Conservation (phyloP, 2,888 invertebrate genomes). For the Crepidodera aurea region DNA sequence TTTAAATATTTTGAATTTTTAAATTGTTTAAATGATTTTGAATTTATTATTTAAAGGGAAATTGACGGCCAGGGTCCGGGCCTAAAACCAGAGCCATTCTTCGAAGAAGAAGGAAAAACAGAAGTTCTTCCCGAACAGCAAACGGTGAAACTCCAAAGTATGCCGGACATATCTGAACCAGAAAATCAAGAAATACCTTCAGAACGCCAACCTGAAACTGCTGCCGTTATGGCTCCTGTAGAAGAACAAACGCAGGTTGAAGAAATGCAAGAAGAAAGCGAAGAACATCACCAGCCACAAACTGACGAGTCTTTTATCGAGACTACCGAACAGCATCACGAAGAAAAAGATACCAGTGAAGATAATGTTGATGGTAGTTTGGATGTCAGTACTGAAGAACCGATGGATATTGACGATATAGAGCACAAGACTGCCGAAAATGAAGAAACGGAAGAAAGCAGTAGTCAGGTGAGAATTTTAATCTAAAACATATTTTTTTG, state of each 20-base stretch:
- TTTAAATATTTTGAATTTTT: too few relatives aligned
- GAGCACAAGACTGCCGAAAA: conserved; percentile 26
- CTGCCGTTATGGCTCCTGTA: neutral
- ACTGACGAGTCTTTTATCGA: neutral
- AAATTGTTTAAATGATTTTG: too few relatives aligned
- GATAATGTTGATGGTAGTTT: conserved; percentile 29
- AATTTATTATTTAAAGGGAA: conserved; percentile 46
- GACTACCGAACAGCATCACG: neutral
- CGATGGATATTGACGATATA: conserved; percentile 47
- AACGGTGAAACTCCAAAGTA: neutral
- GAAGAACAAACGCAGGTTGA: neutral
- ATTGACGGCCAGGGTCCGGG: conserved; percentile 45
- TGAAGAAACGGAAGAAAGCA: conserved; percentile 26
- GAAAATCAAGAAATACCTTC: neutral
- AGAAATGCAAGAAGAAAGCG: neutral
- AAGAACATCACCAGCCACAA: neutral
- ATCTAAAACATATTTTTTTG: too few relatives aligned
- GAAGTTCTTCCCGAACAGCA: neutral
- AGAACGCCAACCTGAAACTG: neutral
- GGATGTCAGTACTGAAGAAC: conserved; percentile 37
- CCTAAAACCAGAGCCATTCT: conserved; percentile 50
- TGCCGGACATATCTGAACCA: neutral
- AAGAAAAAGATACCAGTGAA: conserved; percentile 12
- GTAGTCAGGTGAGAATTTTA: neutral
- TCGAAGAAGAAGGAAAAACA: conserved; percentile 47